Base-by-base conservation (phyloP, 1,140 invertebrate species). In the Zaprionus africanus region DNA sequence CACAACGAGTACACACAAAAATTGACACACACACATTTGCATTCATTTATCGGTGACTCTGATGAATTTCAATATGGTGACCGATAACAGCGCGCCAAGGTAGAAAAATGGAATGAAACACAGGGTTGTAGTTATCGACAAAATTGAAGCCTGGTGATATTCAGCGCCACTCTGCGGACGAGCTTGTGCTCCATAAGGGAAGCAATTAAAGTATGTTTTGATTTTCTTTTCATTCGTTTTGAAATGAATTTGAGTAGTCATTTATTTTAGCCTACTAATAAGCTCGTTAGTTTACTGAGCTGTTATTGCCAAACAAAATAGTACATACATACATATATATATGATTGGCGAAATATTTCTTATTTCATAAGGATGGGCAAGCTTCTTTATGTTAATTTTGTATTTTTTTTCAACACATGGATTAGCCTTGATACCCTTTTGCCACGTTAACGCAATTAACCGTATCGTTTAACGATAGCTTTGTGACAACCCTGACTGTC, bases 31-130 rank as follows among this genome's bases (percentile, higher is more conserved):
- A 81, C 65, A 76, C 54, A 79, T 26, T 31, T 53, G 41, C 34
- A 69, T 31, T 56, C 26, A 58, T n/a, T 15, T 56, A 65, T 57
- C 56, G 51, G 41, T 46, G 53, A 46, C 58, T 66, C 62, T 73
- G 76, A 86, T 82, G 46, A 69, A 61, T 79, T 86, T 61, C 76
- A 86, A 86, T 36, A 86, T 88, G 84, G 85, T 70, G 78, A 46
- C 58, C 84, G 84, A 88, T 88, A 66, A 72, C 85, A 79, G 26
- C 57, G 41, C 78, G 81, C 53, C 65, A 80, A 74, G 63, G 66
- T 53, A 57, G 26, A 46, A 34, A 13, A 41, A 22, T 41, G 82
- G 72, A 87, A 79, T 86, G 79, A 28, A 90, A 90, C 81, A 53
- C 85, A 88, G 81, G 57, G 84, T 78, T 81, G 84, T 57, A 60